These are phyloP conservation scores for Athrips mouffetella DNA, from an alignment of 2,888 invertebrate species.

Conservation along the genomic window DNA sequence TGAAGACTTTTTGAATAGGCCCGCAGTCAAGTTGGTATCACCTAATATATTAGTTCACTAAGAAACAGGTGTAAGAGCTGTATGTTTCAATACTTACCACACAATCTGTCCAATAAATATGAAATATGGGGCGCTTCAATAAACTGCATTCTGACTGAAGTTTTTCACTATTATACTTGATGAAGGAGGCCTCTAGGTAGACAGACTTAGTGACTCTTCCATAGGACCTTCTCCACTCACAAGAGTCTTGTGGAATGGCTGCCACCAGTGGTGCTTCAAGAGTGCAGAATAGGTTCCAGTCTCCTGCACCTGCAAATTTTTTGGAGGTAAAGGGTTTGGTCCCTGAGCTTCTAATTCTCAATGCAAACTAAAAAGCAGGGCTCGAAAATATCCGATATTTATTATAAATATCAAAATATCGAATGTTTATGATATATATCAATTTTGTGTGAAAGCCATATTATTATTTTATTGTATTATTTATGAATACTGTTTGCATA, in stretches of 20 bases:
- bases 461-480: too few relatives aligned
- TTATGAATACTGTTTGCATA: too few relatives aligned
- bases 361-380: too few relatives aligned
- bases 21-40: too few relatives aligned
- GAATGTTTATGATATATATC: too few relatives aligned
- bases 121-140: slow-evolving; percentile 92
- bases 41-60: too few relatives aligned
- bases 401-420: too few relatives aligned
- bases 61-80: too few relatives aligned
- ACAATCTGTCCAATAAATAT: slow-evolving; percentile 97
- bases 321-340: too few relatives aligned
- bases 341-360: too few relatives aligned
- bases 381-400: too few relatives aligned
- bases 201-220: slow-evolving; percentile 92
- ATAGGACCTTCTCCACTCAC: slow-evolving; percentile 95
- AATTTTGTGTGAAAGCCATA: too few relatives aligned
- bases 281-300: slow-evolving; percentile 89
- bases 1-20: background rate
- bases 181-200: slow-evolving; percentile 88
- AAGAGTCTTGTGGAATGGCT: slow-evolving; percentile 90
- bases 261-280: slow-evolving; percentile 87
- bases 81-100: slow-evolving; percentile 85
- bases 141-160: slow-evolving; percentile 88
- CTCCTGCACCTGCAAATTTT: slow-evolving; percentile 93
- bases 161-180: slow-evolving; percentile 86